Evolutionary conservation across 2,113 vertebrate genomes (phyloP), one percentile per base, ranked within the genome.

Genomic region (Strigops habroptila): DNA sequence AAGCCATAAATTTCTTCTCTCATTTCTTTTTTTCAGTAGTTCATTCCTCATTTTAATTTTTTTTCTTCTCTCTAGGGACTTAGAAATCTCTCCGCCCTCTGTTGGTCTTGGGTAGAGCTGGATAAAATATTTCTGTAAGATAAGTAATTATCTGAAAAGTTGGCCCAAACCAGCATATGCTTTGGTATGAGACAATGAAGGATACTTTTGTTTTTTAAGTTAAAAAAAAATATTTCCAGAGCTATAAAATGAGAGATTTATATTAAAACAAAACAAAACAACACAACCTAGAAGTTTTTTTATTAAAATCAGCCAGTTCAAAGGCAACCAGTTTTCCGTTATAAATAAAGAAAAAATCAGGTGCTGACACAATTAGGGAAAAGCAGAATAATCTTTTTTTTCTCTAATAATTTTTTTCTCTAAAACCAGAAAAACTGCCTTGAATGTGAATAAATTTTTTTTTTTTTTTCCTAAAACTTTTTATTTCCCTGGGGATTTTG

Each of bases 281-380:
- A 68, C 84, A 78, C n/a, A 7, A 12, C 7, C 0, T 22, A 17
- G 19, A 74, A 55, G 0, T 3, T 13, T 21, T 49, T 74, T 49
- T 30, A n/a, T 35, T 74, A 31, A 53, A 59, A 60, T 18, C 4
- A 55, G 0, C 8, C 4, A 10, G 27, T 63, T 52, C 7, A n/a
- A 75, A 81, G 70, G 0, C 3, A 46, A 33, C 0, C 0, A 27
- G 4, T 4, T 18, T 64, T 83, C 4, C 3, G 2, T 44, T 11
- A 6, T 63, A 65, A 27, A 33, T 30, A 0, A 51, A 53, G 1
- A 48, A 71, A 69, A 62, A n/a, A 18, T 17, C 55, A 27, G 2
- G 3, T 64, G 4, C 12, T 74, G 33, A 57, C 5, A 67, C 4
- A 73, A 48, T 18, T 48, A 43, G 2, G 7, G 16, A 81, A 92